Evolutionary conservation across 2,888 invertebrate species (phyloP).

Genomic region (Torymus texanus): DNA sequence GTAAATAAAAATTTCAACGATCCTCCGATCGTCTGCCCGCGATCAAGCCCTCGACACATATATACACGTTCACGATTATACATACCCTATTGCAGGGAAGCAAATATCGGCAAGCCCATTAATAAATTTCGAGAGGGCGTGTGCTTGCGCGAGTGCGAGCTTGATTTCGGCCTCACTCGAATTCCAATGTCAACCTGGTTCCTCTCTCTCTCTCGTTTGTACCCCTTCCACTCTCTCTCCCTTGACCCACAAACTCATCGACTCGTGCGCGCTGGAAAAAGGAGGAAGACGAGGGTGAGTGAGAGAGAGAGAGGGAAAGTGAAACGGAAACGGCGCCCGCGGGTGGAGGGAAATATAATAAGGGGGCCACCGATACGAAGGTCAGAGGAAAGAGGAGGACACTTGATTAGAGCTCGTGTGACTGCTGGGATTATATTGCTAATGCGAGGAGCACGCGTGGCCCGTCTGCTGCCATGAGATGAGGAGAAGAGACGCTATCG

Average conservation of each 20-base stretch:
- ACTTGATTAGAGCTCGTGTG: conserved; percentile 39
- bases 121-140: conserved; percentile 36
- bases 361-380: conserved; percentile 25
- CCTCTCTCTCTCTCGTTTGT: conserved; percentile 1
- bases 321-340: conserved; percentile 8
- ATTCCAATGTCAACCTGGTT: conserved; percentile 37
- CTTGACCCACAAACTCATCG: conserved; percentile 58
- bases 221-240: conserved; percentile 46
- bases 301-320: conserved; percentile 2
- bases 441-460: conserved; percentile 16
- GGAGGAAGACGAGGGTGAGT: conserved; percentile 2
- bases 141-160: neutral
- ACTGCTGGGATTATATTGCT: conserved; percentile 49
- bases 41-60: neutral
- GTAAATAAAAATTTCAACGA: conserved; percentile 17
- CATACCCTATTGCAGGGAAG: too few relatives aligned
- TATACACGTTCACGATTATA: too few relatives aligned
- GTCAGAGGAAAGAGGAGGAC: conserved; percentile 8
- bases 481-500: too few relatives aligned
- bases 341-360: neutral
- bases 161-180: conserved; percentile 2
- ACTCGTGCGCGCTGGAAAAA: conserved; percentile 38
- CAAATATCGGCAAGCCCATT: conserved; percentile 29
- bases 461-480: too few relatives aligned
- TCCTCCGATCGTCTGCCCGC: neutral